These are phyloP conservation scores for Nannoperca obscura DNA, from an alignment of 2,797 vertebrate species.

Conservation along the genomic window DNA sequence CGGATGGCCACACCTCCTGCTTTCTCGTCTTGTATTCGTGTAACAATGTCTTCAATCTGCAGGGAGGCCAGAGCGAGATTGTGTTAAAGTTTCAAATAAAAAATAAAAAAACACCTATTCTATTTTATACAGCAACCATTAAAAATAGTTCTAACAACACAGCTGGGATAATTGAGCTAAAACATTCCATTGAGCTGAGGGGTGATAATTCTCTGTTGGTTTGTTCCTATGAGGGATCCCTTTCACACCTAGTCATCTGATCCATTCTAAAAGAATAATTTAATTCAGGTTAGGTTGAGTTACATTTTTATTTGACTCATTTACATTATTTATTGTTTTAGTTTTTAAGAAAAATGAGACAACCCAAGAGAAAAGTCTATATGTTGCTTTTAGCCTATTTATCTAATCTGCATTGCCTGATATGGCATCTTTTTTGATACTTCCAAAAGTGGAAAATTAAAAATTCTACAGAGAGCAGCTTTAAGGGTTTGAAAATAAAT, in stretches of 20 bases:
- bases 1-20: constrained; percentile 93
- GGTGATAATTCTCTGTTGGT: neutral
- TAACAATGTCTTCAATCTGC: constrained; percentile 95
- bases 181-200: neutral
- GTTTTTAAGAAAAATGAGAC: neutral
- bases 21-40: constrained; percentile 96
- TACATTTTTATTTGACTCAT: no score
- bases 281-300: no score
- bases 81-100: neutral
- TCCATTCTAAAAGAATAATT: neutral
- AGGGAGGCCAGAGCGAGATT: constrained; percentile 51
- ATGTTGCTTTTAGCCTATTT: neutral
- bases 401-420: neutral
- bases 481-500: constrained; percentile 4
- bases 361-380: neutral
- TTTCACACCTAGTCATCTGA: neutral
- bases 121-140: constrained; percentile 10
- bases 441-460: neutral
- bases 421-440: neutral
- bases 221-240: neutral
- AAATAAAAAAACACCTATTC: neutral
- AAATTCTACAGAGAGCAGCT: neutral
- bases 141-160: neutral
- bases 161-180: neutral
- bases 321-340: neutral